Conservation (phyloP, 2,797 vertebrate genomes). For the Crypturellus tataupa region DNA sequence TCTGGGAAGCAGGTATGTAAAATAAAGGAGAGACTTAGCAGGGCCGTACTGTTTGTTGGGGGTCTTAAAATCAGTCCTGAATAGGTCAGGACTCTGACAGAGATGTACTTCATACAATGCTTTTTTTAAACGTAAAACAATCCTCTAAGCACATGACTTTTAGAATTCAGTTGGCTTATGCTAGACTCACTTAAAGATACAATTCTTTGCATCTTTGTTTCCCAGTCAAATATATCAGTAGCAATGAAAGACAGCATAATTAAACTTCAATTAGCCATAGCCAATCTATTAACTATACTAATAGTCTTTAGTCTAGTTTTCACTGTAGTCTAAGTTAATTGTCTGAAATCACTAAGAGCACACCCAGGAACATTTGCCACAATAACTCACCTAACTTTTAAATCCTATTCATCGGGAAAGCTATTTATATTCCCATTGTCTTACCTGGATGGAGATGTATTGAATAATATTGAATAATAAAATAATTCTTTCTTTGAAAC, state of each 20-base stretch:
- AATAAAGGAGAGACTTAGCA: neutral
- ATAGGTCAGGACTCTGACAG: neutral
- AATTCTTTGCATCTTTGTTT: neutral
- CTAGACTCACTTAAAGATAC: neutral
- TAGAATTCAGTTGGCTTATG: neutral
- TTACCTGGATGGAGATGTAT: neutral
- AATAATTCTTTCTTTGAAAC: neutral
- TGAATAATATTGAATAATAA: neutral
- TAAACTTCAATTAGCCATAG: neutral
- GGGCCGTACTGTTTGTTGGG: neutral
- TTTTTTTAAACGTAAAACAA: neutral
- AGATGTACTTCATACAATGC: neutral
- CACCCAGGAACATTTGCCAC: neutral
- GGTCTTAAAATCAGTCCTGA: neutral
- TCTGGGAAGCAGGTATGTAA: neutral
- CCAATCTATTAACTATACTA: neutral
- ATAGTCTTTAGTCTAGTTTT: conserved; percentile 5
- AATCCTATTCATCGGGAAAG: neutral
- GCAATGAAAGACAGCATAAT: neutral
- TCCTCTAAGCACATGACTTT: neutral
- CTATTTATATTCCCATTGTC: neutral
- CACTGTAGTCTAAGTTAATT: neutral
- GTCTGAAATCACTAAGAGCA: neutral
- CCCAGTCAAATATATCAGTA: neutral
- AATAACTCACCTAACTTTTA: neutral